phyloP scores from a whole-genome alignment of 2,797 vertebrate genomes.

The Pseudochromis fuscus region DNA sequence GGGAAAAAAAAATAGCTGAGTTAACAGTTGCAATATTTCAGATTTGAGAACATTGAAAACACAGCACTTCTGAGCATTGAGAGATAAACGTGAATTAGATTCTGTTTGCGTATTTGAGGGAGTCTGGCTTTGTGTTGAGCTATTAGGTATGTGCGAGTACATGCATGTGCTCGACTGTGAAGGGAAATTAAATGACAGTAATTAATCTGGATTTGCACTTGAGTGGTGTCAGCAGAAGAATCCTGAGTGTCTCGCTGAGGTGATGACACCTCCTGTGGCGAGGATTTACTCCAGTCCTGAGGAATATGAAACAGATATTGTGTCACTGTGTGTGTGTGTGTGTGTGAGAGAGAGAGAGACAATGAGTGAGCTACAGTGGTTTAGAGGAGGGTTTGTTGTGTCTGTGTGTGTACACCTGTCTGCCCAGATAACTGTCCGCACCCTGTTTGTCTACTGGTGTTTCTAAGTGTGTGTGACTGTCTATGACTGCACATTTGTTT shows the following conservation, averaged over 20 bases:
- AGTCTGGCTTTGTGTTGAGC: neutral
- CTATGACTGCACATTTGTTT: neutral
- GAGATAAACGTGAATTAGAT: neutral
- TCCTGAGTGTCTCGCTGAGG: slow-evolving; percentile 43
- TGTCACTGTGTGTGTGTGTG: neutral
- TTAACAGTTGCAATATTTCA: slow-evolving; percentile 27
- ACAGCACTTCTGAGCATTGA: slow-evolving; percentile 21
- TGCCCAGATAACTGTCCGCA: neutral
- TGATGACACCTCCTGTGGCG: slow-evolving; percentile 45
- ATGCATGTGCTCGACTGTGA: neutral
- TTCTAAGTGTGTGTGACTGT: neutral
- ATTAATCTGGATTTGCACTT: slow-evolving; percentile 23
- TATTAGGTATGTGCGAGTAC: slow-evolving; percentile 1
- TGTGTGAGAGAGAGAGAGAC: neutral
- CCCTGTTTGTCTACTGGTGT: neutral
- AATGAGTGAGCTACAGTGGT: neutral
- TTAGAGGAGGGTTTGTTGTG: neutral
- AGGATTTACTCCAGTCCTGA: slow-evolving; percentile 42
- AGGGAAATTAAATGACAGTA: neutral
- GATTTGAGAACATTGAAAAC: slow-evolving; percentile 36
- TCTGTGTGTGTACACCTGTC: slow-evolving; percentile 1
- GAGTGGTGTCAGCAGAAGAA: slow-evolving; percentile 23
- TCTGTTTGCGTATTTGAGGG: slow-evolving; percentile 5
- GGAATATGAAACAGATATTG: slow-evolving; percentile 28
- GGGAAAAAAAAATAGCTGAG: slow-evolving; percentile 33